These are phyloP conservation scores for Colius striatus DNA, from an alignment of 2,113 vertebrate species.

Conservation along the genomic window DNA sequence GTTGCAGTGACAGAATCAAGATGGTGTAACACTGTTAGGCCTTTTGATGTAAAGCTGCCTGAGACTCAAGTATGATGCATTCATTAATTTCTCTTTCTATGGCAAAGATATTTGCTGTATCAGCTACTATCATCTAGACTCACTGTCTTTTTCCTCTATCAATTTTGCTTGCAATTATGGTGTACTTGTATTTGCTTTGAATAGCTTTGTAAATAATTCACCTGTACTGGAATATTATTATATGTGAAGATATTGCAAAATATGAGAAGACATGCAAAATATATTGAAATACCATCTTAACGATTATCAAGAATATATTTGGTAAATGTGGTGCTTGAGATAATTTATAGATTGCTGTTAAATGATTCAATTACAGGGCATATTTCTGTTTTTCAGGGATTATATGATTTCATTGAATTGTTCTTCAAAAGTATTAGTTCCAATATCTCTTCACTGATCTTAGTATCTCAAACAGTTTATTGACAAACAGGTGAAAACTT, in stretches of 20 bases:
- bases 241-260: neutral
- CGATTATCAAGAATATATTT: neutral
- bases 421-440: neutral
- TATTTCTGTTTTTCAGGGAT: neutral
- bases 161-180: neutral
- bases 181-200: neutral
- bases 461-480: neutral
- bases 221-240: neutral
- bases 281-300: neutral
- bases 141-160: neutral
- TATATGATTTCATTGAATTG: neutral
- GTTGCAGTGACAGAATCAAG: conserved; percentile 1
- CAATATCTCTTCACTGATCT: neutral
- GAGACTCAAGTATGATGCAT: neutral
- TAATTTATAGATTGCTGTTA: neutral
- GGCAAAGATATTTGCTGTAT: neutral
- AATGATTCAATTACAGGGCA: neutral
- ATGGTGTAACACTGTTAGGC: neutral
- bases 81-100: conserved; percentile 1
- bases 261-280: neutral
- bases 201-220: neutral
- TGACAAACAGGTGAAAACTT: neutral
- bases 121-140: neutral
- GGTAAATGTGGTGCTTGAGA: neutral
- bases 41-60: neutral